Conservation (phyloP, 2,797 vertebrate genomes). For the Perodicticus potto region DNA sequence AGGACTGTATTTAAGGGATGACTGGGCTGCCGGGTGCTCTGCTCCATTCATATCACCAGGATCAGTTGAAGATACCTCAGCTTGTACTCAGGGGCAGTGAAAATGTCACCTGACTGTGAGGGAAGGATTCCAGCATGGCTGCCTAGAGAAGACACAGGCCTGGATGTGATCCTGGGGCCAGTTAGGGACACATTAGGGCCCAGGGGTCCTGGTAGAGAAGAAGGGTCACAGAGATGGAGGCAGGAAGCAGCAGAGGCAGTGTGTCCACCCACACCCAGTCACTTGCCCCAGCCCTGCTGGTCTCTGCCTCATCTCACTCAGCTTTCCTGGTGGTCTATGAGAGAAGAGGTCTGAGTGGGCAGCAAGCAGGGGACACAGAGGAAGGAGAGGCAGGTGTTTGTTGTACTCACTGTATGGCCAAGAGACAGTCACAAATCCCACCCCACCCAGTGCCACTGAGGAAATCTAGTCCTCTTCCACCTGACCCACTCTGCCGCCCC, state of each 20-base stretch:
- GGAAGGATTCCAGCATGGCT: neutral
- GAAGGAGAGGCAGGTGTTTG: neutral
- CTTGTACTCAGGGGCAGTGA: neutral
- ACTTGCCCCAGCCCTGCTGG: neutral
- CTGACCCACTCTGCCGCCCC: neutral
- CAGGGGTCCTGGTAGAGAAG: neutral
- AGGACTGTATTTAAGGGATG: neutral
- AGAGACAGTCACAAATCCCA: neutral
- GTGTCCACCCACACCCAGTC: too few species aligned
- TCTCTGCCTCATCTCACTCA: neutral
- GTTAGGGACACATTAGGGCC: neutral
- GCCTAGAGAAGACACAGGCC: neutral
- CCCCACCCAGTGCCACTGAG: rapidly evolving
- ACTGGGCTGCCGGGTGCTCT: neutral
- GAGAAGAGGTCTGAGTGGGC: neutral
- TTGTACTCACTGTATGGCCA: neutral
- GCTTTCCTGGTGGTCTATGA: neutral
- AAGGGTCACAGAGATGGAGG: neutral
- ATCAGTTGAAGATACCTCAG: neutral
- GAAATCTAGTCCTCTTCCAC: neutral
- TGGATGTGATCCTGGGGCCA: neutral
- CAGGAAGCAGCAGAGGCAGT: neutral
- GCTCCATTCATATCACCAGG: neutral
- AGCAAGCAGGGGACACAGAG: neutral
- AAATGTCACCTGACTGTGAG: neutral